A percentile compares a stretch with the other conserved stretches of the same genome.
Evolutionary conservation across 2,888 invertebrate species (phyloP).

Genomic region (Elmis aenea): DNA sequence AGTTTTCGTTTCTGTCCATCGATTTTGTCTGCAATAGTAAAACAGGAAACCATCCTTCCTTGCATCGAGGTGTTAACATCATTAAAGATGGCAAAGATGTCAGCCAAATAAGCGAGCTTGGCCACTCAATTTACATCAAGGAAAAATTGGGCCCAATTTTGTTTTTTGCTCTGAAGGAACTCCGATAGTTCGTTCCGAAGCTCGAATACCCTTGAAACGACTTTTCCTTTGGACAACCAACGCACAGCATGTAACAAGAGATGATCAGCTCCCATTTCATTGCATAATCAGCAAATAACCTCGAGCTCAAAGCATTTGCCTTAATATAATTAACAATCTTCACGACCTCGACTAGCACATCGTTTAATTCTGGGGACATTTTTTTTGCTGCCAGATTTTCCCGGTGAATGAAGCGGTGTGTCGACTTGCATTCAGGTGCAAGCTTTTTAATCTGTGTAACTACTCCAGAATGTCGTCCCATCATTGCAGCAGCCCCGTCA

Average conservation of each 20-base stretch:
- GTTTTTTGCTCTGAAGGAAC: too few species aligned
- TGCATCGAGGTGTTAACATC: too few species aligned
- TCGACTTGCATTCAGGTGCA: constrained; percentile 11
- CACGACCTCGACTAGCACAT: constrained; percentile 25
- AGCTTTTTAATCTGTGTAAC: constrained; percentile 6
- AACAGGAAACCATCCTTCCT: too few species aligned
- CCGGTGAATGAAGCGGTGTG: constrained; percentile 27
- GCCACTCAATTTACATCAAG: too few species aligned
- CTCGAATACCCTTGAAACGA: constrained; percentile 22
- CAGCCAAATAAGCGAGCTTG: too few species aligned
- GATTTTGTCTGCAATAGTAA: too few species aligned
- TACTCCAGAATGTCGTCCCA: constrained; percentile 13
- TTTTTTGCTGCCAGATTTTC: constrained; percentile 28
- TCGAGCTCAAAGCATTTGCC: constrained; percentile 24
- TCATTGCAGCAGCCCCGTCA: constrained; percentile 15
- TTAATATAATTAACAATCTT: constrained; percentile 30
- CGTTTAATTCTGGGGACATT: constrained; percentile 26
- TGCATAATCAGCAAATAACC: constrained; percentile 26
- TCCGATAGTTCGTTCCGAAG: constrained; percentile 24
- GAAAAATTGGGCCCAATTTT: too few species aligned
- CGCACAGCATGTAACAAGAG: constrained; percentile 27
- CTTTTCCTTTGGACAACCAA: constrained; percentile 25
- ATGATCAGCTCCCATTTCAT: constrained; percentile 24
- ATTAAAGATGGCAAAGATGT: too few species aligned
- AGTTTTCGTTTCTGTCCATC: too few species aligned